Evolutionary conservation across 2,113 vertebrate genomes (phyloP), one percentile per base, ranked within the genome.

Genomic region (Scytalopus superciliaris): DNA sequence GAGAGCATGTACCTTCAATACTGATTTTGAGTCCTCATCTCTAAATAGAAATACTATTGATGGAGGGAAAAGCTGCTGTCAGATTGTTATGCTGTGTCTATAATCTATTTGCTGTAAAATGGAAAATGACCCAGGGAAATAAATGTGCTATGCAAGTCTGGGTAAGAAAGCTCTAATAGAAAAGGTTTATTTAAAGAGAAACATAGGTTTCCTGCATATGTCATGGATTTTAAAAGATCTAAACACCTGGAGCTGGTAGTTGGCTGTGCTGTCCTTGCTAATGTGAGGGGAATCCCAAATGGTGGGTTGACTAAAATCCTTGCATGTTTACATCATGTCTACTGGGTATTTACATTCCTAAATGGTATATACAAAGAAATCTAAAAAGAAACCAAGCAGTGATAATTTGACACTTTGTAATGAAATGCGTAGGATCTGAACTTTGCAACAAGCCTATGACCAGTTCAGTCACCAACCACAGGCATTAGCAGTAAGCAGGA

Each of bases 81-180:
- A 56, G 85, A 77, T 87, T 90, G 87, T 72, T 84, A 60, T 80
- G 90, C 80, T 93, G 56, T 84, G 77, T 66, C 75, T 90, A 74
- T 94, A 91, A 90, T 81, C 94, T 94, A 78, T 95, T 94, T 80
- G 67, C 64, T 75, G 75, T 94, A 92, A 97, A 96, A 96, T 95
- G 94, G 93, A 97, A 96, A 97, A 97, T 96, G 95, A 93, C 93
- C 94, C 88, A 96, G 92, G 94, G 94, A 96, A 94, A 96, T 78
- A 87, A 92, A 94, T 47, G 70, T 91, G 66, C 88, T 82, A 37
- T 76, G 49, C 40, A 94, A 93, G 90, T 89, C 90, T 82, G 50
- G 14, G n/a, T 82, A 97, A 95, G 73, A 95, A 94, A 75, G 13
- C 59, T 87, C 56, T 77, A 60, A 53, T 23, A 89, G 57, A 77